A percentile compares a stretch with the other conserved stretches of the same genome.
phyloP scores from a whole-genome alignment of 2,888 invertebrate species.

The Leptinotarsa peninsularis region DNA sequence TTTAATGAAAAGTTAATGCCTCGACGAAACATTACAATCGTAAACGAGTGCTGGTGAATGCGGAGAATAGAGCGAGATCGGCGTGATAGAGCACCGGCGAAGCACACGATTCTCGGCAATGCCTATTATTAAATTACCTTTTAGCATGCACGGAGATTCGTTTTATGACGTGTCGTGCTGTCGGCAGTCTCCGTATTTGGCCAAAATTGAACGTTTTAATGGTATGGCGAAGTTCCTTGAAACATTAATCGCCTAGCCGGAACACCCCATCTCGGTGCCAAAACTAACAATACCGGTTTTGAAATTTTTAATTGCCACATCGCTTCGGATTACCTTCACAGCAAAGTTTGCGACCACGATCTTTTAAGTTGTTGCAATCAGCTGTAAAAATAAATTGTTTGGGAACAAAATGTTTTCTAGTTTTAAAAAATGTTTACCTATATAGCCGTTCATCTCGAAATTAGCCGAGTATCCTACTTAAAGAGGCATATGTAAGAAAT shows the following conservation, averaged over 20 bases:
- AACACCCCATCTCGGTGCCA: neutral
- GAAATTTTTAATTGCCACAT: neutral
- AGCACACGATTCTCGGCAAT: constrained; percentile 19
- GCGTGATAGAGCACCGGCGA: constrained; percentile 46
- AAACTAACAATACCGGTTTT: neutral
- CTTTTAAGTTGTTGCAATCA: neutral
- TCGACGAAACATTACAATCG: constrained; percentile 34
- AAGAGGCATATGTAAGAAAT: no score
- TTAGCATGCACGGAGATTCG: constrained; percentile 38
- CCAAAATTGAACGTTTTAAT: constrained; percentile 24
- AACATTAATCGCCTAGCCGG: constrained; percentile 19
- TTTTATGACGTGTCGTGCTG: constrained; percentile 30
- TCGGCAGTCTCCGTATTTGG: constrained; percentile 22
- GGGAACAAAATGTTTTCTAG: no score
- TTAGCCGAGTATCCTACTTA: no score
- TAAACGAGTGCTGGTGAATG: constrained; percentile 39
- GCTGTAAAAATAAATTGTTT: no score
- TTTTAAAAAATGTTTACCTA: no score
- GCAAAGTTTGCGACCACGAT: neutral
- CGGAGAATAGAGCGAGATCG: constrained; percentile 37
- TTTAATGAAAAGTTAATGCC: constrained; percentile 43
- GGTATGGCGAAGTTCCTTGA: constrained; percentile 11
- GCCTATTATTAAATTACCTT: constrained; percentile 39
- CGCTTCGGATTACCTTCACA: neutral
- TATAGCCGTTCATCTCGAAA: no score